Conservation (phyloP, 1,140 invertebrate species). For the Archegozetes longisetosus region DNA sequence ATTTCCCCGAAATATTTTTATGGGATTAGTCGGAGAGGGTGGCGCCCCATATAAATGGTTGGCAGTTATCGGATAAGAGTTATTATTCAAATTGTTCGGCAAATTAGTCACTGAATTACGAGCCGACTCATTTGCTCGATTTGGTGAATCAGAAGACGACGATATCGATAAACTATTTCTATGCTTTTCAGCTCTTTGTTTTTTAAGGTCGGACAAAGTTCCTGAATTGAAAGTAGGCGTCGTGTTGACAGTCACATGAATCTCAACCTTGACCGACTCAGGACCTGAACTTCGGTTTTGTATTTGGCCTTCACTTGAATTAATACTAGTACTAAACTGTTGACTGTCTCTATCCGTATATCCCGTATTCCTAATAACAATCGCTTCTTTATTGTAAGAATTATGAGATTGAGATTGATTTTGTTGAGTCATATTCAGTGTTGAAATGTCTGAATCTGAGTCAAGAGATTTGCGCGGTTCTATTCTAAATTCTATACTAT, state of each 20-base stretch:
- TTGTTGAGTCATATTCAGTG: background rate
- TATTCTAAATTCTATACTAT: conserved; percentile 4
- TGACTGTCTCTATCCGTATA: background rate
- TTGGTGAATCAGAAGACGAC: background rate
- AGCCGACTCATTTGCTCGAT: background rate
- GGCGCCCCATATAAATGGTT: conserved; percentile 21
- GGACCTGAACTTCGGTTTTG: background rate
- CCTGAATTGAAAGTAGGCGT: conserved; percentile 32
- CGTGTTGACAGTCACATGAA: conserved; percentile 31
- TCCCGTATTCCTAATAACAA: conserved; percentile 9
- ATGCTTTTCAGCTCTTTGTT: conserved; percentile 45
- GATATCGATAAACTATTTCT: conserved; percentile 13
- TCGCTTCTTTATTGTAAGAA: conserved; percentile 2
- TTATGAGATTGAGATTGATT: background rate
- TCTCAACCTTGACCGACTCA: conserved; percentile 24
- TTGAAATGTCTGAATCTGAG: background rate
- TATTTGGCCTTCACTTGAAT: background rate
- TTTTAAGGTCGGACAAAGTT: conserved; percentile 74
- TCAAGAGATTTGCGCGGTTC: background rate
- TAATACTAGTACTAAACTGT: background rate
- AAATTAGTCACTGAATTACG: background rate
- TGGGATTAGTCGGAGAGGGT: conserved; percentile 23
- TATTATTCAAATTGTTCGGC: background rate
- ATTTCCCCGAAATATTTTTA: conserved; percentile 24
- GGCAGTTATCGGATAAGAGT: background rate